These are phyloP conservation scores for Tricholauxania praeusta DNA, from an alignment of 2,888 invertebrate genomes.

Conservation along the genomic window DNA sequence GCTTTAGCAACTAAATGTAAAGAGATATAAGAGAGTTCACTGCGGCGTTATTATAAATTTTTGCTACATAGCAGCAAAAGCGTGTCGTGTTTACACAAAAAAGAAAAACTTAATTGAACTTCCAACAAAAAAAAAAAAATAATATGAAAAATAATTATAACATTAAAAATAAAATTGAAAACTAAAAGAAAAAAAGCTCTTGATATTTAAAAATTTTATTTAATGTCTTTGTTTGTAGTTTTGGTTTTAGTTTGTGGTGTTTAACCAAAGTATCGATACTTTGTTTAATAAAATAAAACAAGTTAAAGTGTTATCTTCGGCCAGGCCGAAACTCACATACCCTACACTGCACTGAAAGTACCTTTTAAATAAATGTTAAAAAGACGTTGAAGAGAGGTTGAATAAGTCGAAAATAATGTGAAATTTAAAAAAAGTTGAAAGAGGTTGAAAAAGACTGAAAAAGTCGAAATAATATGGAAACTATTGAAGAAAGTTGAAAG, in stretches of 20 bases:
- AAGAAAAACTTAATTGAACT: not conserved
- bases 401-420: no score
- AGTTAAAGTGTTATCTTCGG: no score
- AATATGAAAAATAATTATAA: not conserved
- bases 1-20: not conserved
- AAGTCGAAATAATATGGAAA: no score
- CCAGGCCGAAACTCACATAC: no score
- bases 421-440: no score
- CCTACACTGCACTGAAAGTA: no score
- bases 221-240: no score
- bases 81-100: not conserved
- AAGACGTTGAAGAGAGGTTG: no score
- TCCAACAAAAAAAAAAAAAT: constrained; percentile 3
- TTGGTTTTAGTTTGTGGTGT: not conserved
- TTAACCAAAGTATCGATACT: not conserved
- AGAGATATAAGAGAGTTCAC: not conserved
- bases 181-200: not conserved
- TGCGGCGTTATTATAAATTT: not conserved
- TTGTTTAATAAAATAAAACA: no score
- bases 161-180: not conserved
- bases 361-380: no score
- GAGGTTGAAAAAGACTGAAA: no score
- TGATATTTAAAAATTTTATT: not conserved
- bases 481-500: no score
- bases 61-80: constrained; percentile 5